These are phyloP conservation scores for Hydrolagus colliei DNA, from an alignment of 2,797 vertebrate species.

Conservation along the genomic window DNA sequence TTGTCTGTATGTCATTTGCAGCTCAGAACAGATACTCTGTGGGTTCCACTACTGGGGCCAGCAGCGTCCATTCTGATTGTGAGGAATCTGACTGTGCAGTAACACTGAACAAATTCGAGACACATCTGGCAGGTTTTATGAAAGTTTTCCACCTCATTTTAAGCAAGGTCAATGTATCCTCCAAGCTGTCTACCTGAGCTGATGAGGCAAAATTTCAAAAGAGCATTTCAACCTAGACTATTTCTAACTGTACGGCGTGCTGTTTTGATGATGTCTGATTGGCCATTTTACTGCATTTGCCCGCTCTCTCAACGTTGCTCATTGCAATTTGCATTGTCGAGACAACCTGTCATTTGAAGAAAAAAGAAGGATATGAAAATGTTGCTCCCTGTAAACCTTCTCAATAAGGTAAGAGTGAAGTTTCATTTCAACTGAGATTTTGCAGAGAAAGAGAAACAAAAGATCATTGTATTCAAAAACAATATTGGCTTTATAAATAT, in stretches of 20 bases:
- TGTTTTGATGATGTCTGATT: background rate
- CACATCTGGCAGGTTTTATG: slow-evolving; percentile 47
- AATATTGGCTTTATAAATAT: too few relatives aligned
- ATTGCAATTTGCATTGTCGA: background rate
- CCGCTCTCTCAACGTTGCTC: background rate
- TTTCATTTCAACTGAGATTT: background rate
- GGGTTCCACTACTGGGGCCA: slow-evolving; percentile 43
- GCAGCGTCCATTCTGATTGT: slow-evolving; percentile 46
- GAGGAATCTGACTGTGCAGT: slow-evolving; percentile 44
- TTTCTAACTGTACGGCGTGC: background rate
- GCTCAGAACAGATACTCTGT: slow-evolving; percentile 18
- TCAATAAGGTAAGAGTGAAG: background rate
- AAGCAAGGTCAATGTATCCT: slow-evolving; percentile 43
- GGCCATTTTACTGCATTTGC: background rate
- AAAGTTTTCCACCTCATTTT: slow-evolving; percentile 43
- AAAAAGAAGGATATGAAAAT: background rate
- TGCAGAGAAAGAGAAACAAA: background rate
- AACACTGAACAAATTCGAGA: slow-evolving; percentile 50
- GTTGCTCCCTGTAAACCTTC: background rate
- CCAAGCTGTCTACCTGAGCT: slow-evolving; percentile 34
- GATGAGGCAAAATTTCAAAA: background rate
- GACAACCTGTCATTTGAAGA: background rate
- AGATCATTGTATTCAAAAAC: background rate
- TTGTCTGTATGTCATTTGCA: slow-evolving; percentile 34
- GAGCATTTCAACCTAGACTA: background rate